phyloP scores from a whole-genome alignment of 92 coral and sea anemone genomes.

The Chrysogorgia sp. region DNA sequence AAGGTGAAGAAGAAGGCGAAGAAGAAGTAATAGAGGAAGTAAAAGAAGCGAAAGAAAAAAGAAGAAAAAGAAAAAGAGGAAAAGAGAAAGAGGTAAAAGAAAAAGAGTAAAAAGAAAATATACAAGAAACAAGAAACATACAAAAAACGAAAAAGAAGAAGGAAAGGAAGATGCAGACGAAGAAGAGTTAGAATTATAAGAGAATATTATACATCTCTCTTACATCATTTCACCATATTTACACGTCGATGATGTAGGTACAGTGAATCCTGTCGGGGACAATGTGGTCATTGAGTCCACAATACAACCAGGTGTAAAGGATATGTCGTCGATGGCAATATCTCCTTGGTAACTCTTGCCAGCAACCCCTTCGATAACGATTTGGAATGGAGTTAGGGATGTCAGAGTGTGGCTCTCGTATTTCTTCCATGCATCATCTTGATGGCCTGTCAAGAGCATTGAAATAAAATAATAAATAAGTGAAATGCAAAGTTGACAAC shows the following conservation, averaged over 20 bases:
- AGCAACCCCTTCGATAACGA: conserved; percentile 82
- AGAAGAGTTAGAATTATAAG: neutral
- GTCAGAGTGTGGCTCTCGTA: conserved; percentile 68
- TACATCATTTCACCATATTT: conserved; percentile 71
- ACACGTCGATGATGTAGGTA: conserved; percentile 83
- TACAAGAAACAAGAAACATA: no score
- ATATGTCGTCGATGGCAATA: conserved; percentile 93
- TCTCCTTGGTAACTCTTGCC: conserved; percentile 90
- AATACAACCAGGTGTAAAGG: conserved; percentile 91
- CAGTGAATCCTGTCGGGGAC: conserved; percentile 63
- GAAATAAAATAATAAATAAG: neutral
- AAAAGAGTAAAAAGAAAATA: no score
- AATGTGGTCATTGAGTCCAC: conserved; percentile 86
- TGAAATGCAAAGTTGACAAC: no score
- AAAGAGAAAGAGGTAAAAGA: no score
- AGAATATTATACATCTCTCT: conserved; percentile 13
- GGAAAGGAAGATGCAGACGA: neutral
- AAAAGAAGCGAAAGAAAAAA: no score
- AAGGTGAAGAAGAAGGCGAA: no score
- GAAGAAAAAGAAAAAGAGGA: no score
- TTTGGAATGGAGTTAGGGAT: conserved; percentile 73
- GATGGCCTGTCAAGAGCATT: conserved; percentile 65
- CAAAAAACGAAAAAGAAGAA: neutral
- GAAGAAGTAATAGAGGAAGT: no score
- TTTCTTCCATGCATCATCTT: conserved; percentile 92